These are phyloP conservation scores for Florisuga fusca DNA, from an alignment of 2,797 vertebrate species.

Conservation along the genomic window DNA sequence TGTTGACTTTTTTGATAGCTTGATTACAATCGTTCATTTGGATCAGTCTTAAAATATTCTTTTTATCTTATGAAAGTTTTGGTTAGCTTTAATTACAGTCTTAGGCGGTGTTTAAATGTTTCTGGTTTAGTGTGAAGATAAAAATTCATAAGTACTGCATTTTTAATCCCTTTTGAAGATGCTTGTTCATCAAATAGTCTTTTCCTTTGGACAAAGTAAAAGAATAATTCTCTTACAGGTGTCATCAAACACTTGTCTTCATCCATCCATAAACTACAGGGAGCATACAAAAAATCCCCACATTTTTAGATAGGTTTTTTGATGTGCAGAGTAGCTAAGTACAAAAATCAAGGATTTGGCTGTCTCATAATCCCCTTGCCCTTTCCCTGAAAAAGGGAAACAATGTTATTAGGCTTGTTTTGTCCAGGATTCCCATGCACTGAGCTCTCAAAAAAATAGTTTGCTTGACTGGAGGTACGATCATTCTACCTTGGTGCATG, in stretches of 20 bases:
- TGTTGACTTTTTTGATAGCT: background rate
- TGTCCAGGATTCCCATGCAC: background rate
- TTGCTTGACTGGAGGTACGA: background rate
- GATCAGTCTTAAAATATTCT: background rate
- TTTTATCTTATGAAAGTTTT: background rate
- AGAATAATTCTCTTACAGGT: background rate
- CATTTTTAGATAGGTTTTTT: background rate
- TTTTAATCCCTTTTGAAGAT: background rate
- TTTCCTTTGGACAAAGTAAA: background rate
- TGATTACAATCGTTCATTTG: background rate
- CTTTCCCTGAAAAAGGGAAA: background rate
- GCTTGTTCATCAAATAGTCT: background rate
- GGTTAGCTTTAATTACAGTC: background rate
- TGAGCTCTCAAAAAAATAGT: background rate
- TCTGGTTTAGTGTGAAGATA: background rate
- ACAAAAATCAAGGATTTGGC: background rate
- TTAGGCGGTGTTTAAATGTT: background rate
- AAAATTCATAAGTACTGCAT: background rate
- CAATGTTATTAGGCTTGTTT: background rate
- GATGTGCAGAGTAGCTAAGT: background rate
- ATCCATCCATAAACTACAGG: background rate
- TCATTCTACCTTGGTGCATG: background rate
- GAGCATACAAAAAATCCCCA: background rate
- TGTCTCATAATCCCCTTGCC: background rate
- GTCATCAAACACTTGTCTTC: background rate